These are phyloP conservation scores for Champsocephalus gunnari DNA, from an alignment of 2,797 vertebrate species.

Conservation along the genomic window DNA sequence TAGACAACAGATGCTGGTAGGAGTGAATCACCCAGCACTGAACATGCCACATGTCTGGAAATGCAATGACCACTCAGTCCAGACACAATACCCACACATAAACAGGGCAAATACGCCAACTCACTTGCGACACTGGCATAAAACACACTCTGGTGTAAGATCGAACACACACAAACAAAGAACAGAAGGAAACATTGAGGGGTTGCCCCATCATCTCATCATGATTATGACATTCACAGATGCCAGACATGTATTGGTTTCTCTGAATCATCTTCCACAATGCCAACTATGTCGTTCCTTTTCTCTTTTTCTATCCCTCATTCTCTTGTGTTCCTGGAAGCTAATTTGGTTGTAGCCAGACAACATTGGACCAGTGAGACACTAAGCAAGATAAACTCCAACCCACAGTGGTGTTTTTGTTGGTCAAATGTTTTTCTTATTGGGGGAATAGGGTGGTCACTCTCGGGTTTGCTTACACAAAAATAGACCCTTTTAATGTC, in stretches of 20 bases:
- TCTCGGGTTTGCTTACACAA: constrained; percentile 45
- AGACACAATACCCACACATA: constrained; percentile 82
- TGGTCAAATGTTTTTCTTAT: constrained; percentile 46
- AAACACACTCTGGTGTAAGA: constrained; percentile 50
- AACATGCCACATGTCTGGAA: constrained; percentile 80
- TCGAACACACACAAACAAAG: constrained; percentile 59
- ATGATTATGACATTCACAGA: constrained; percentile 75
- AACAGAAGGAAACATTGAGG: constrained; percentile 70
- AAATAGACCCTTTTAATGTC: constrained; percentile 58
- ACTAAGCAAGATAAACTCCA: constrained; percentile 59
- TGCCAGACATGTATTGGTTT: constrained; percentile 71
- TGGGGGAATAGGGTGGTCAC: constrained; percentile 36
- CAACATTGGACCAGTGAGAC: constrained; percentile 74
- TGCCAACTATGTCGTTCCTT: constrained; percentile 67
- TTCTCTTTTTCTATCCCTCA: constrained; percentile 48
- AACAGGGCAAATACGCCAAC: constrained; percentile 72
- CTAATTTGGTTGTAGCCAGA: constrained; percentile 64
- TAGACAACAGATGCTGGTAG: constrained; percentile 77
- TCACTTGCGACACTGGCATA: constrained; percentile 67
- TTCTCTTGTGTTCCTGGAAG: constrained; percentile 67
- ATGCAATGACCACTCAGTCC: constrained; percentile 76
- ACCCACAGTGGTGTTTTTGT: constrained; percentile 48
- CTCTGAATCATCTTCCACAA: constrained; percentile 75
- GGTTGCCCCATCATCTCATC: constrained; percentile 72
- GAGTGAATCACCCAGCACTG: constrained; percentile 80